phyloP scores from a whole-genome alignment of 2,113 vertebrate species.

The Lagopus muta region DNA sequence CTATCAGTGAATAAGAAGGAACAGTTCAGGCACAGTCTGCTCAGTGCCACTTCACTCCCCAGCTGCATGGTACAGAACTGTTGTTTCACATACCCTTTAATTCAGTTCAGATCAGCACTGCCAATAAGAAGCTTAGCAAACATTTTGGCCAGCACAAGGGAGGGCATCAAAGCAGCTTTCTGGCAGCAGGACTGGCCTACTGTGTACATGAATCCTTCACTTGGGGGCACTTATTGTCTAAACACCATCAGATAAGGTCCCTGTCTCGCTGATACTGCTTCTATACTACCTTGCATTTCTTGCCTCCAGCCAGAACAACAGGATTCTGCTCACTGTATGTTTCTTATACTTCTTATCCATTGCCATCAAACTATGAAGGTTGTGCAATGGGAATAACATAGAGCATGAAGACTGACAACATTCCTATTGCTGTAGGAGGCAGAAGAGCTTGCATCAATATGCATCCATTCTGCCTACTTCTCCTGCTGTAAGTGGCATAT shows the following conservation, averaged over 20 bases:
- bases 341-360: not conserved
- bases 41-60: not conserved
- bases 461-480: not conserved
- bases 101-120: not conserved
- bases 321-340: not conserved
- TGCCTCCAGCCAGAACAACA: not conserved
- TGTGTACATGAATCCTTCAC: not conserved
- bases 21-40: not conserved
- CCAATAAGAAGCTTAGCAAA: not conserved
- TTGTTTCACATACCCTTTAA: not conserved
- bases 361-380: not conserved
- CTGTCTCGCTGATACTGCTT: rapidly evolving
- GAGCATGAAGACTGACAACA: slow-evolving; percentile 23
- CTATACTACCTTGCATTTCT: not conserved
- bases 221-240: not conserved
- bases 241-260: not conserved
- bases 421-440: slow-evolving; percentile 3
- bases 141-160: not conserved
- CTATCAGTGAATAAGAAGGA: not conserved
- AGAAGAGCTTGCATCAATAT: not conserved
- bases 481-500: not conserved
- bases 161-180: not conserved
- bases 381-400: not conserved
- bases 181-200: not conserved
- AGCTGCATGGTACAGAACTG: not conserved